Base-by-base conservation (phyloP, 23 tunicate genomes). In the Aplidium turbinatum region DNA sequence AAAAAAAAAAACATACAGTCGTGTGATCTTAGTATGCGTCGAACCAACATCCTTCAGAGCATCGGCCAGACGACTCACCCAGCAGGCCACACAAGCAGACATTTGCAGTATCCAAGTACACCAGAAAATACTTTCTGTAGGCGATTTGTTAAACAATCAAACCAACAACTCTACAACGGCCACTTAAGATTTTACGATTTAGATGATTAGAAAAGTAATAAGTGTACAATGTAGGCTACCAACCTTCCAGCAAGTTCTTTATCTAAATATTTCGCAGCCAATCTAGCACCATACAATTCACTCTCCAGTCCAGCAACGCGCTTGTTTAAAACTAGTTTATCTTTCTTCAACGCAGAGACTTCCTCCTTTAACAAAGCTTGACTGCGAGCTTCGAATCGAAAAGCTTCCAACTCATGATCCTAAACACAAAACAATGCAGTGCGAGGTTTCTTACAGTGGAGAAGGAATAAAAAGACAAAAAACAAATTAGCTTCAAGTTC, bases 191-290 rank as follows among this genome's bases (percentile, higher is more conserved):
- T n/a, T n/a, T n/a, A n/a, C n/a, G n/a, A n/a, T n/a, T n/a, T n/a
- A n/a, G n/a, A n/a, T n/a, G n/a, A n/a, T n/a, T n/a, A n/a, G n/a
- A n/a, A n/a, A n/a, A n/a, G n/a, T n/a, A 42, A 42, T 42, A 42
- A 42, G 9, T 42, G 48, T 16, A 42, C 9, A 42, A 9, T 9
- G 9, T 16, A 42, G 48, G 16, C 13, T 13, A 55, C 85, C 1
- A 19, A 91, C 97, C 97, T 84, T 73, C 99, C 99, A 76, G 99
- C 99, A 9, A 94, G 82, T 36, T 94, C 99, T 83, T 94, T 94
- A 45, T 94, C 99, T 24, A 94, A 68, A 78, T 94, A 94, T 57
- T 94, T 94, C 0, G 95, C 71, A 39, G 99, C 99, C 0, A 94
- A 71, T 48, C 99, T 64, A 31, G 95, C 95, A 1, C 99, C 99